Conservation (phyloP, 2,797 vertebrate species). For the Brachyalestes nurse region DNA sequence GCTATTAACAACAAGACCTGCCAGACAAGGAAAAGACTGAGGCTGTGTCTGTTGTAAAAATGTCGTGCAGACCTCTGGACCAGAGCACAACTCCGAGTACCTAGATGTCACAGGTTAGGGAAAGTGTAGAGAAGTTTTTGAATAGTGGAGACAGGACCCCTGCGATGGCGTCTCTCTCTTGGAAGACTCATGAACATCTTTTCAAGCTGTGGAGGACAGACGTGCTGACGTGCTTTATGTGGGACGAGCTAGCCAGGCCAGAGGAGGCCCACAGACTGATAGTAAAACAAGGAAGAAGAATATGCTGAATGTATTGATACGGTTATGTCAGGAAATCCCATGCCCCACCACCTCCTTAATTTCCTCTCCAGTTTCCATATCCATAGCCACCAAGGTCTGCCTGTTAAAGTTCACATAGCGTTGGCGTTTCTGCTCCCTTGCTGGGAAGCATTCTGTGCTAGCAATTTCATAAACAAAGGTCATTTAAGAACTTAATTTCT, state of each 20-base stretch:
- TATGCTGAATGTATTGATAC: conserved; percentile 79
- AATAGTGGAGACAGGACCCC: conserved; percentile 39
- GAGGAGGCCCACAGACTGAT: conserved; percentile 68
- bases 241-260: conserved; percentile 58
- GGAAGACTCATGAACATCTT: conserved; percentile 65
- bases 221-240: conserved; percentile 79
- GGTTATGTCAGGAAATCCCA: conserved; percentile 77
- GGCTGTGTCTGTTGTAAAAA: neutral
- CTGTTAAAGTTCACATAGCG: conserved; percentile 33
- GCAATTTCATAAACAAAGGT: neutral
- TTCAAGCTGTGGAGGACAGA: conserved; percentile 72
- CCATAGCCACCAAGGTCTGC: conserved; percentile 48
- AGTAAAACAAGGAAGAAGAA: conserved; percentile 71
- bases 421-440: conserved; percentile 5
- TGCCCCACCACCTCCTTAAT: conserved; percentile 63
- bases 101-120: conserved; percentile 16
- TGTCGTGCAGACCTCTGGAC: neutral
- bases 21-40: neutral
- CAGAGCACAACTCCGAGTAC: neutral
- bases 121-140: conserved; percentile 27
- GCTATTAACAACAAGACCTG: neutral
- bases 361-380: conserved; percentile 57
- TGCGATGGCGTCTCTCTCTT: conserved; percentile 42
- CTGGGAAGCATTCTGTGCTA: conserved; percentile 2
- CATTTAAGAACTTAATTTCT: neutral